Evolutionary conservation across 2,888 invertebrate species (phyloP).

Genomic region (Melinaea marsaeus): DNA sequence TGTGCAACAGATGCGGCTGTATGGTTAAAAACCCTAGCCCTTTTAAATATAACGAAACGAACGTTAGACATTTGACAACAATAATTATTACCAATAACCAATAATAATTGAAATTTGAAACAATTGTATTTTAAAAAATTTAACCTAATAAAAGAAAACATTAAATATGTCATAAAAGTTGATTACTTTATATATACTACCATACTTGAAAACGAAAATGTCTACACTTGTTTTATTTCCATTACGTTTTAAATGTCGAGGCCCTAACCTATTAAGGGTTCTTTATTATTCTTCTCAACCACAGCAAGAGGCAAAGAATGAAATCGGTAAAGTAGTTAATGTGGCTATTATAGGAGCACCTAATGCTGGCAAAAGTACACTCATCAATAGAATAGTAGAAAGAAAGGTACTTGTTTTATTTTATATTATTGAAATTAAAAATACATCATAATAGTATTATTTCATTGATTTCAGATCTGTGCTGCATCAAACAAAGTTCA

Average conservation of each 20-base stretch:
- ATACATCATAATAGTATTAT: too few relatives aligned
- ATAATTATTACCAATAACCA: too few relatives aligned
- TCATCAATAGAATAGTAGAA: constrained; percentile 91
- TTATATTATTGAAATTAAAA: too few relatives aligned
- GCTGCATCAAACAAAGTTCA: constrained; percentile 95
- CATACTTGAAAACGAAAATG: not conserved
- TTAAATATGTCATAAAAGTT: not conserved
- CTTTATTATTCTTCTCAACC: constrained; percentile 57
- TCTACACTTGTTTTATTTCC: constrained; percentile 15
- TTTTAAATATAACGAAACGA: too few relatives aligned
- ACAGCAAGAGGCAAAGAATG: constrained; percentile 44
- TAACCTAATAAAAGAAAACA: too few relatives aligned
- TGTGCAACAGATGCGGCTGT: too few relatives aligned
- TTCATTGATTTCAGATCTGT: constrained; percentile 81
- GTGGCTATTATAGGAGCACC: constrained; percentile 95
- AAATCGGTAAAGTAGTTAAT: constrained; percentile 73
- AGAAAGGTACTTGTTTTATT: constrained; percentile 78
- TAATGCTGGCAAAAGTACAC: constrained; percentile 97
- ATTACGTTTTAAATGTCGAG: constrained; percentile 12
- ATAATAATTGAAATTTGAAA: too few relatives aligned
- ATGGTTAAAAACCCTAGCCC: too few relatives aligned
- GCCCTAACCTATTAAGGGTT: constrained; percentile 32
- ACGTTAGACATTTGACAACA: too few relatives aligned
- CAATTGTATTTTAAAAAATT: too few relatives aligned
- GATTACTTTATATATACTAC: constrained; percentile 9